Conservation (phyloP, 2,888 invertebrate genomes). For the Chrysodeixis includens region DNA sequence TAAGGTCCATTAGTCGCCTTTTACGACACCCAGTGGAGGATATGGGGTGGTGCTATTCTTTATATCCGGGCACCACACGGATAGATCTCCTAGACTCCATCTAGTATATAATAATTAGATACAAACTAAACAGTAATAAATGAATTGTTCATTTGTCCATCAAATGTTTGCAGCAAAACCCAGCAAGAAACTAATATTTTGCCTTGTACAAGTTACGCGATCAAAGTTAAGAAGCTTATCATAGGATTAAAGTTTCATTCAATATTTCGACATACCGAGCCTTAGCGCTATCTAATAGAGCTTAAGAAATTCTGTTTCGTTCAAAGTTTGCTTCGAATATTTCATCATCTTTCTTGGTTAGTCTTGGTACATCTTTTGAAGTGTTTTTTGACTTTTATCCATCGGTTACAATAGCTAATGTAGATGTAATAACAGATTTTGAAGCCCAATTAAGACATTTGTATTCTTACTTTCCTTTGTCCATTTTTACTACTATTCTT, state of each 20-base stretch:
- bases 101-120: too few species aligned
- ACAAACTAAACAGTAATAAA: too few species aligned
- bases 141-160: too few species aligned
- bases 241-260: not conserved
- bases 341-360: not conserved
- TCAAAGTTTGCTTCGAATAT: not conserved
- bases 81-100: too few species aligned
- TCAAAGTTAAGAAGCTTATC: conserved; percentile 2
- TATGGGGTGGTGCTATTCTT: too few species aligned
- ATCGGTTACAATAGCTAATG: not conserved
- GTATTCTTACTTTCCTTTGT: too few species aligned
- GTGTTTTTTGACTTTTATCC: not conserved
- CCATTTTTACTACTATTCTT: too few species aligned
- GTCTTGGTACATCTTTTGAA: not conserved
- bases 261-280: not conserved
- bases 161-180: not conserved
- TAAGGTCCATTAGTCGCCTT: too few species aligned
- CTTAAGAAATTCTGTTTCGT: not conserved
- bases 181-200: not conserved
- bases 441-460: not conserved
- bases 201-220: conserved; percentile 1
- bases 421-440: not conserved
- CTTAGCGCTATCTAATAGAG: not conserved
- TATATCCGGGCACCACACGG: too few species aligned
- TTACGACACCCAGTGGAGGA: too few species aligned